Percentiles rank a stretch among this genome's conserved stretches.
phyloP scores from a whole-genome alignment of 2,888 invertebrate species.

The Atrina japonica region DNA sequence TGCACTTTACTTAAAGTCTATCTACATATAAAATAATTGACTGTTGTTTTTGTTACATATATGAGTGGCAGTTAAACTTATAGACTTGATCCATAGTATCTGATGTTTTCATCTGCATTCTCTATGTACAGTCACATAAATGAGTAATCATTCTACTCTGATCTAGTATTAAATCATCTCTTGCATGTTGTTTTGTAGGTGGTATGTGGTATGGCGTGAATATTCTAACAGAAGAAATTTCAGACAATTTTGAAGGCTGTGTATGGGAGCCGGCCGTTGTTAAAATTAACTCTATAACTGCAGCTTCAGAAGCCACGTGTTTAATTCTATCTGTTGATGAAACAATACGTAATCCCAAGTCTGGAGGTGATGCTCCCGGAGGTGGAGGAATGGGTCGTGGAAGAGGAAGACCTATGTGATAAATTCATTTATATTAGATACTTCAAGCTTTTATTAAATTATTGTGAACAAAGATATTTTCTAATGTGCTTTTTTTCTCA shows the following conservation, averaged over 20 bases:
- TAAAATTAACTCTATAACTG: constrained; percentile 97
- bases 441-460: too few species aligned
- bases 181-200: constrained; percentile 83
- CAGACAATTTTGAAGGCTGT: constrained; percentile 95
- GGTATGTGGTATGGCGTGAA: constrained; percentile 97
- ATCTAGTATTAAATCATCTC: too few species aligned
- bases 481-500: too few species aligned
- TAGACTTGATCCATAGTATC: too few species aligned
- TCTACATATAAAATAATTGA: neutral
- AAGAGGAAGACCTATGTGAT: constrained; percentile 73
- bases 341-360: constrained; percentile 87
- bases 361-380: constrained; percentile 58
- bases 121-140: too few species aligned
- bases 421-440: too few species aligned
- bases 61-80: too few species aligned
- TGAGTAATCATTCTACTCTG: too few species aligned
- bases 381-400: constrained; percentile 67
- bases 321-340: constrained; percentile 98
- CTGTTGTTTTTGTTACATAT: too few species aligned
- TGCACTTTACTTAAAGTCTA: too few species aligned
- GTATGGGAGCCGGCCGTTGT: constrained; percentile 99
- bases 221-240: constrained; percentile 94
- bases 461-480: too few species aligned
- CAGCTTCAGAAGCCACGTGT: constrained; percentile 96
- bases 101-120: too few species aligned